These are phyloP conservation scores for Cyclina sinensis DNA, from an alignment of 1,140 invertebrate species.

Conservation along the genomic window DNA sequence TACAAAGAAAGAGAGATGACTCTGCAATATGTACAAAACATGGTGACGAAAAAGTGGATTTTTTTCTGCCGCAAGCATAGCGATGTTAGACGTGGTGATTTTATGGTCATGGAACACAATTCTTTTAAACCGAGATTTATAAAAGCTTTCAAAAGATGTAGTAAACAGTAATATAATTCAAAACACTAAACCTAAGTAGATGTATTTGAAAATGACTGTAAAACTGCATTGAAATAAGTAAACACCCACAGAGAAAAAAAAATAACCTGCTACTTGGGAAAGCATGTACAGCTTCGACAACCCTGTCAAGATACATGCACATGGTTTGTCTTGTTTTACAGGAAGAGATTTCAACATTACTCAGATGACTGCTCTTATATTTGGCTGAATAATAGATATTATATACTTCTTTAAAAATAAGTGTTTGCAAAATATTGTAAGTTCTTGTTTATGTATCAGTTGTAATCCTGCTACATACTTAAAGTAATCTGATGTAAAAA, in stretches of 20 bases:
- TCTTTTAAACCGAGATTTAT: not conserved
- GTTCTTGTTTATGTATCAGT: no score
- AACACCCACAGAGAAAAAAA: not conserved
- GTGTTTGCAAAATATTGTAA: no score
- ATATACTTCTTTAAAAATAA: no score
- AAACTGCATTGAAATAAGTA: not conserved
- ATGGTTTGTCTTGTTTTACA: no score
- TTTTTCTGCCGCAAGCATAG: not conserved
- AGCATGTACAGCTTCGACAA: no score
- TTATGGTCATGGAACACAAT: not conserved
- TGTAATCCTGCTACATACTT: no score
- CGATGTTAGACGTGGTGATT: not conserved
- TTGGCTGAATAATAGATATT: no score
- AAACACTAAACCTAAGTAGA: not conserved
- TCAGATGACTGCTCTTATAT: no score
- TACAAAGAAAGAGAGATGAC: not conserved
- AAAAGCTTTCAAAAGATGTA: not conserved
- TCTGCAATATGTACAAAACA: not conserved
- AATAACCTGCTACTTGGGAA: not conserved
- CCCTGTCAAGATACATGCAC: no score
- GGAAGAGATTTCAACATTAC: no score
- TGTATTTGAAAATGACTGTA: not conserved
- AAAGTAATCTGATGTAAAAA: no score
- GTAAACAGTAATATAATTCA: not conserved
- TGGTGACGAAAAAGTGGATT: not conserved